phyloP scores from a whole-genome alignment of 1,140 invertebrate species.

The Drosophila tristis region DNA sequence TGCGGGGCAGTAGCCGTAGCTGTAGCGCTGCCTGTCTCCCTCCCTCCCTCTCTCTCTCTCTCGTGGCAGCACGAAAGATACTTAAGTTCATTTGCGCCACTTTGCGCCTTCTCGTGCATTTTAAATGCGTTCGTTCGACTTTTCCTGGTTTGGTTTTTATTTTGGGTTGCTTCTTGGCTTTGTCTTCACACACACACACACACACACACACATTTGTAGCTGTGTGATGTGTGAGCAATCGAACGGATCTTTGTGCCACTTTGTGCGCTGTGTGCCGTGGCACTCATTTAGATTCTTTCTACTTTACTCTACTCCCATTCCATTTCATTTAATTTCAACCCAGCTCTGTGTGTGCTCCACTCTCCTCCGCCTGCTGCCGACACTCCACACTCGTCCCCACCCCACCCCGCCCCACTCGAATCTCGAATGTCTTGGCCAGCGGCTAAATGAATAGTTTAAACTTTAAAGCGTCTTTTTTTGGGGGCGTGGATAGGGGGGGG shows the following conservation, averaged over 20 bases:
- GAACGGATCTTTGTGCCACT: conserved; percentile 69
- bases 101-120: conserved; percentile 65
- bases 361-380: background rate
- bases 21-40: too few species aligned
- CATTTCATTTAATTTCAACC: conserved; percentile 40
- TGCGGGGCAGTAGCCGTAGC: conserved; percentile 16
- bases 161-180: conserved; percentile 15
- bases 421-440: background rate
- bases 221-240: conserved; percentile 20
- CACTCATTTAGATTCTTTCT: conserved; percentile 25
- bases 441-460: conserved; percentile 32
- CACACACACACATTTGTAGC: too few species aligned
- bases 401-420: too few species aligned
- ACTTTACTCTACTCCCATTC: conserved; percentile 22
- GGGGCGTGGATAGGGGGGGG: background rate
- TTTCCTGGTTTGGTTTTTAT: conserved; percentile 7
- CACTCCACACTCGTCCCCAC: conserved; percentile 5
- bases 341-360: conserved; percentile 2
- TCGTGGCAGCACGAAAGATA: conserved; percentile 39
- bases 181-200: conserved; percentile 5
- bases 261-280: conserved; percentile 7
- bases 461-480: conserved; percentile 14
- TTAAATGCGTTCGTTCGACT: conserved; percentile 56
- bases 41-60: too few species aligned
- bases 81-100: conserved; percentile 81